phyloP scores from a whole-genome alignment of 2,113 vertebrate genomes.

The Cygnus buccinator region DNA sequence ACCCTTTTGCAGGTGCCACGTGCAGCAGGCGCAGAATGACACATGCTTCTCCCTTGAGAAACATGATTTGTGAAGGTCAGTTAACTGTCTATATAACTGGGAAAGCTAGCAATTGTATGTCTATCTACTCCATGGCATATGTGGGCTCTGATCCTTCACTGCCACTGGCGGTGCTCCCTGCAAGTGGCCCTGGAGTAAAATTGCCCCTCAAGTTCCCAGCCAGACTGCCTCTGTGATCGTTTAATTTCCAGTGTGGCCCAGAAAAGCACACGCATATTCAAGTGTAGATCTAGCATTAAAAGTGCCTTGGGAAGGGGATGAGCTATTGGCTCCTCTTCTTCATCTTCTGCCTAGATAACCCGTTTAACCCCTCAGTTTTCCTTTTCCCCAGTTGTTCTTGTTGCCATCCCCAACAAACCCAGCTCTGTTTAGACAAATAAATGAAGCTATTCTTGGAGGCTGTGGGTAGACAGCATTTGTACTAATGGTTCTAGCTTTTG shows the following conservation, averaged over 20 bases:
- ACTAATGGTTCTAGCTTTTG: background rate
- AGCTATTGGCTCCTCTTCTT: background rate
- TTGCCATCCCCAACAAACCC: background rate
- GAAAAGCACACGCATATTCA: background rate
- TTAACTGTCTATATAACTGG: background rate
- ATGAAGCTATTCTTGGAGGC: background rate
- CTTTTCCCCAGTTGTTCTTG: background rate
- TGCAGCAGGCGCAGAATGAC: background rate
- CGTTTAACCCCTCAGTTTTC: background rate
- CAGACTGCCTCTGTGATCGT: background rate
- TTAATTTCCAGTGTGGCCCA: background rate
- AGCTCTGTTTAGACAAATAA: background rate
- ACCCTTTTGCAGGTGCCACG: background rate
- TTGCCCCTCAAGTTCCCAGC: background rate
- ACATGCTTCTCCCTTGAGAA: background rate
- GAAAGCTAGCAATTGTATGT: background rate
- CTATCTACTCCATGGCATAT: background rate
- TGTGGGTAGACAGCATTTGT: background rate
- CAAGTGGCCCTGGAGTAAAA: background rate
- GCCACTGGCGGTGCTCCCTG: fast-evolving
- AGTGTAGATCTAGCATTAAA: background rate
- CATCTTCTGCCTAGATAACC: background rate
- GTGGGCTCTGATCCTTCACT: background rate
- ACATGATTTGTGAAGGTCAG: fast-evolving
- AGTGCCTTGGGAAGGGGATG: background rate